A percentile compares a stretch with the other conserved stretches of the same genome.
Evolutionary conservation across 2,888 invertebrate genomes (phyloP).

Genomic region (Malachius bipustulatus): DNA sequence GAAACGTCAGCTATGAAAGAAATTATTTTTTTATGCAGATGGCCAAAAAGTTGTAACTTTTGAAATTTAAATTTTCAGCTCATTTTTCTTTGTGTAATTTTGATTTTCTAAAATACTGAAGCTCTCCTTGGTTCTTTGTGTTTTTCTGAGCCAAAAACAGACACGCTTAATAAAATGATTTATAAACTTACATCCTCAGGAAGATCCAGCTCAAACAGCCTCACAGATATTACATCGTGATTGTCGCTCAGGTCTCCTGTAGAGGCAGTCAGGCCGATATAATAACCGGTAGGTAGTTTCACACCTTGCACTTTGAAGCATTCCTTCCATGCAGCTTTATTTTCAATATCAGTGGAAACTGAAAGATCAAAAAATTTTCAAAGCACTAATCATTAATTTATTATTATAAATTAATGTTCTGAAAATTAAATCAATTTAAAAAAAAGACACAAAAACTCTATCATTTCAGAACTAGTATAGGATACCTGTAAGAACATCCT

Average conservation of each 20-base stretch:
- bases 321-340: slow-evolving; percentile 86
- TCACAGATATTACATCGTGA: slow-evolving; percentile 86
- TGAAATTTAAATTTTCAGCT: too few relatives aligned
- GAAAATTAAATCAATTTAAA: too few relatives aligned
- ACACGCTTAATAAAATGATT: not conserved
- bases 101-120: too few relatives aligned
- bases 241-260: slow-evolving; percentile 96
- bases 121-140: too few relatives aligned
- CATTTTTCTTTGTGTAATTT: too few relatives aligned
- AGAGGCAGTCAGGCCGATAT: slow-evolving; percentile 86
- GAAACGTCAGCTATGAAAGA: too few relatives aligned
- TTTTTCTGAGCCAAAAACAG: too few relatives aligned
- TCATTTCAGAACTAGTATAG: too few relatives aligned
- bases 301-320: slow-evolving; percentile 87
- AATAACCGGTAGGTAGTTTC: slow-evolving; percentile 87
- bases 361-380: slow-evolving; percentile 15
- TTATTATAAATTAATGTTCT: too few relatives aligned
- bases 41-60: too few relatives aligned
- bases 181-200: slow-evolving; percentile 46
- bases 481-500: slow-evolving; percentile 73
- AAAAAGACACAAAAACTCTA: too few relatives aligned
- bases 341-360: slow-evolving; percentile 88
- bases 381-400: slow-evolving; percentile 6
- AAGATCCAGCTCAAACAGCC: slow-evolving; percentile 83
- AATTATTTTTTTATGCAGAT: too few relatives aligned